Base-by-base conservation (phyloP, 2,888 invertebrate genomes). In the Antheraea assamensis region DNA sequence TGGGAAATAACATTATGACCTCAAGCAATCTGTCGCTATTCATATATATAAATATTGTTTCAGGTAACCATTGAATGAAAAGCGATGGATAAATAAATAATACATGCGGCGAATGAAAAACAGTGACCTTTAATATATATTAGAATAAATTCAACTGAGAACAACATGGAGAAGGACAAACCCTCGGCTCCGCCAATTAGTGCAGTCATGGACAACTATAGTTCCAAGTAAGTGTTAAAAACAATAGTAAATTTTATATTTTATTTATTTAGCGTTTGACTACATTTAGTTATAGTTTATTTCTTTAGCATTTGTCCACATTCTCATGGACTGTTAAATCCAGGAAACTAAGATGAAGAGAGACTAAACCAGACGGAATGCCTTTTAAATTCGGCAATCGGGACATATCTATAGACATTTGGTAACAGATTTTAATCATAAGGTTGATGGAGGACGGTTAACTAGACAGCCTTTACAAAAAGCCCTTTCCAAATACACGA, bases 171-270 rank as follows among this genome's bases (percentile, higher is more conserved):
- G 79, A 88, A 87, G 76, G 74, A 75, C n/a, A 84, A 78, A 74
- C 80, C 84, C 10, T 78, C 87, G 0, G 83, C 85, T 15, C 88
- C 88, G 0, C 81, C 85, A 10, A 78, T 85, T 47, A 85, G 83
- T 10, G 81, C 81, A 15, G 81, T 83, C n/a, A 82, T 84, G 75
- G 90, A 90, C 42, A 84, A 83, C 24, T 90, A 89, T 74, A 90
- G 90, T 78, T 90, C 90, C 21, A 90, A 90, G 90, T 90, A 80
- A 88, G 90, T 88, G 21, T 68, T 68, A 31, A 2, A n/a, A 58
- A 58, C 8, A 58, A 13, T 24, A 24, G 24, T n/a, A 58, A 24
- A 58, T 30, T 61, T 58, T 3, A 7, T 58, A 1, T 24, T 72
- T 71, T 58, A 58, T 58, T 58, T n/a, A 1, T 24, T 24, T 58